A percentile compares a stretch with the other conserved stretches of the same genome.
Conservation (phyloP, 2,113 vertebrate species). For the Platichthys stellatus region DNA sequence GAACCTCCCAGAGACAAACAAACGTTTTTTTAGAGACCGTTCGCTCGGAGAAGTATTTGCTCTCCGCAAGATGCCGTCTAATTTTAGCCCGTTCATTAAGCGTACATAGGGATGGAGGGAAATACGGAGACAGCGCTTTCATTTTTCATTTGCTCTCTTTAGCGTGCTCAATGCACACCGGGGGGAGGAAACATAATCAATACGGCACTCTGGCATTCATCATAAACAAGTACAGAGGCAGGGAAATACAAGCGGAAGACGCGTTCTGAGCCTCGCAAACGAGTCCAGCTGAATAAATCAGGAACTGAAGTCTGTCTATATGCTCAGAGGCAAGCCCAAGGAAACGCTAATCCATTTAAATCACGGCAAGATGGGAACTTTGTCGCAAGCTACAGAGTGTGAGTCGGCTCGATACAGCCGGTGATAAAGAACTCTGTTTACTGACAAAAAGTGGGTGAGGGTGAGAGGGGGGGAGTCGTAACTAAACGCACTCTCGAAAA, state of each 20-base stretch:
- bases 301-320: slow-evolving; percentile 56
- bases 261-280: slow-evolving; percentile 43
- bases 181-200: slow-evolving; percentile 77
- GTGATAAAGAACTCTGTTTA: slow-evolving; percentile 65
- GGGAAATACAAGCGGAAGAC: slow-evolving; percentile 45
- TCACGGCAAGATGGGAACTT: slow-evolving; percentile 61
- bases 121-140: slow-evolving; percentile 65
- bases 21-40: slow-evolving; percentile 60
- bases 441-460: slow-evolving; percentile 5
- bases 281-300: slow-evolving; percentile 68
- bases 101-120: slow-evolving; percentile 31
- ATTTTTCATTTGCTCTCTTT: slow-evolving; percentile 81
- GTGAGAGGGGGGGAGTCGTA: slow-evolving; percentile 25
- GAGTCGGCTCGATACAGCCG: slow-evolving; percentile 52
- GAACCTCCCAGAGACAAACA: slow-evolving; percentile 63
- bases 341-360: slow-evolving; percentile 71
- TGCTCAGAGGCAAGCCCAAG: slow-evolving; percentile 47
- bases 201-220: slow-evolving; percentile 76
- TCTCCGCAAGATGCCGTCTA: slow-evolving; percentile 58
- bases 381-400: slow-evolving; percentile 53
- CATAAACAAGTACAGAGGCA: slow-evolving; percentile 69
- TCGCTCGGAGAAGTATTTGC: slow-evolving; percentile 48
- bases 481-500: slow-evolving; percentile 59
- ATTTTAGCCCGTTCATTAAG: slow-evolving; percentile 77
- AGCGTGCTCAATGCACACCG: slow-evolving; percentile 71